These are phyloP conservation scores for Erebia epiphron DNA, from an alignment of 2,888 invertebrate species.

Conservation along the genomic window DNA sequence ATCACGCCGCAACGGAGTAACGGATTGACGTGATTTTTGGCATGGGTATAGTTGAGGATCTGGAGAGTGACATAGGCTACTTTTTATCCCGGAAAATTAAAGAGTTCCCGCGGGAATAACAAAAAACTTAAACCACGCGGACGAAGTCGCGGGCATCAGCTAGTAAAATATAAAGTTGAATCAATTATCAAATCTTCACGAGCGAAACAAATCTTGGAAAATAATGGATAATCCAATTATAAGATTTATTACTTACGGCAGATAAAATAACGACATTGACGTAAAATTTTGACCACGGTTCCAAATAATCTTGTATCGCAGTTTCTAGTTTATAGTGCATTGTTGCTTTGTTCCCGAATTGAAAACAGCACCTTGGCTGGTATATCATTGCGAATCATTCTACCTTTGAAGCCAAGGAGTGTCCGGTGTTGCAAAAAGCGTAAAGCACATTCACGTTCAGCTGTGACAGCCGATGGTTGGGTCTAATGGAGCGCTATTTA, in stretches of 20 bases:
- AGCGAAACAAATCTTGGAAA: neutral
- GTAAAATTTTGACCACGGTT: neutral
- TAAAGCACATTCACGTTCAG: constrained; percentile 66
- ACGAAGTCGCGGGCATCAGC: too few relatives aligned
- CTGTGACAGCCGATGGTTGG: constrained; percentile 59
- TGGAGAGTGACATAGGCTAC: too few relatives aligned
- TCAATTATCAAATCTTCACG: neutral
- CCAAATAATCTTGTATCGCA: neutral
- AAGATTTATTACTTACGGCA: constrained; percentile 7
- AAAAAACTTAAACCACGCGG: too few relatives aligned
- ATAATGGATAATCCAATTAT: constrained; percentile 21
- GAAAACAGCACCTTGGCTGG: constrained; percentile 52
- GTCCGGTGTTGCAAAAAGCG: constrained; percentile 68
- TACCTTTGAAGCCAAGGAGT: constrained; percentile 63
- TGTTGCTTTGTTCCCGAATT: constrained; percentile 45
- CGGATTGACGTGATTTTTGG: too few relatives aligned
- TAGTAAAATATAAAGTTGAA: neutral
- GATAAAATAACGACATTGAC: neutral
- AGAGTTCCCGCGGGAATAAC: too few relatives aligned
- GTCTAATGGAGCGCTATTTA: constrained; percentile 72
- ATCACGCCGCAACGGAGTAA: too few relatives aligned
- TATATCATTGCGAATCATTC: constrained; percentile 63
- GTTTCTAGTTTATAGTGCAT: neutral
- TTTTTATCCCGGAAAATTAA: too few relatives aligned
- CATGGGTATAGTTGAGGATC: too few relatives aligned